phyloP scores from a whole-genome alignment of 2,113 vertebrate genomes.

The Triplophysa rosa region DNA sequence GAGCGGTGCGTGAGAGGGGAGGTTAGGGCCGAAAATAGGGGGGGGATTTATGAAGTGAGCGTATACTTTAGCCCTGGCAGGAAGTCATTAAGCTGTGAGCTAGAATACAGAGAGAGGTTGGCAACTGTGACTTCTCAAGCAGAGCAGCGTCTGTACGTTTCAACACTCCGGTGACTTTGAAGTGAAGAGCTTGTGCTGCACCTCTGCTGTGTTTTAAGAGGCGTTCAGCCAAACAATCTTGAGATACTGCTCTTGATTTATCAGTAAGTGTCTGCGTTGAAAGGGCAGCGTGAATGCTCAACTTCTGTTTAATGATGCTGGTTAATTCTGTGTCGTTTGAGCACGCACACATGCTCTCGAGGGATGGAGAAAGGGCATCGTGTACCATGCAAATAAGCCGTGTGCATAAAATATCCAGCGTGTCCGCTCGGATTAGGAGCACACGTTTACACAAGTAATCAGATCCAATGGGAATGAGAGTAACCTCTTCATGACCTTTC shows the following conservation, averaged over 20 bases:
- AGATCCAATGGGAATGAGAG: not conserved
- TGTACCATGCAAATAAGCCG: not conserved
- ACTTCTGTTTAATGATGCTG: not conserved
- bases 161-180: not conserved
- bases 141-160: not conserved
- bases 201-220: not conserved
- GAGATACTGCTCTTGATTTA: not conserved
- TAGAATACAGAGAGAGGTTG: conserved; percentile 52
- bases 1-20: conserved; percentile 64
- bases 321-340: not conserved
- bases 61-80: conserved; percentile 66
- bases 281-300: not conserved
- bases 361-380: conserved; percentile 8
- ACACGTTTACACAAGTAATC: not conserved
- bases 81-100: conserved; percentile 72
- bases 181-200: not conserved
- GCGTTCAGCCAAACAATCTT: not conserved
- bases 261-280: not conserved
- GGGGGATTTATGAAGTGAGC: conserved; percentile 66
- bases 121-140: conserved; percentile 2
- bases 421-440: not conserved
- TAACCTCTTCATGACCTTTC: conserved; percentile 21
- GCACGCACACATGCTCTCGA: not conserved
- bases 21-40: conserved; percentile 57
- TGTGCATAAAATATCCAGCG: not conserved